Base-by-base conservation (phyloP, 2,113 vertebrate genomes). In the Craseonycteris thonglongyai region DNA sequence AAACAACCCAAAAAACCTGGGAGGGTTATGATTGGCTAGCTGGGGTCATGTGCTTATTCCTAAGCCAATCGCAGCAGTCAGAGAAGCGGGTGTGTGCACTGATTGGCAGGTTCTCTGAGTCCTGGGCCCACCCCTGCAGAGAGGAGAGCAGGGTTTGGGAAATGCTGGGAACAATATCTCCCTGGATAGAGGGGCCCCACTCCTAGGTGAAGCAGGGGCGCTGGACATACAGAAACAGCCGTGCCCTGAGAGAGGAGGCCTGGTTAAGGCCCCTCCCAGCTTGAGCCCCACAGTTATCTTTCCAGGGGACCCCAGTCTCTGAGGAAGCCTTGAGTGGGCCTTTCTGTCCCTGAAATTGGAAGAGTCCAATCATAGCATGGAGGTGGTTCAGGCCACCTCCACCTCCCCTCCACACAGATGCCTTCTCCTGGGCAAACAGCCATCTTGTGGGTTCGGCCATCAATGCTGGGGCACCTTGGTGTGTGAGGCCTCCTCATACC, bases 171-270 rank as follows among this genome's bases (percentile, higher is more conserved):
- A 13, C 13, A 22, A 10, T 26, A 3, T 40, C 59, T 65, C 26
- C 5, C 0, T 2, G 10, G 24, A 11, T 35, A 7, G 40, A n/a
- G 19, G 16, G 35, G 40, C 14, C 8, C 54, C 40, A 15, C 56
- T 18, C 0, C 3, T 10, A 11, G 7, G 33, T 26, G 65, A 7
- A 9, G 18, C 42, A 8, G 13, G 5, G 74, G 21, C 1, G 6
- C 35, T 18, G 45, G 54, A 19, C 63, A 12, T 5, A 21, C 28
- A 16, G 71, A 11, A 45, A 47, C 4, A 30, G 75, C 59, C 7
- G 19, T 10, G 40, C 13, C 30, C 18, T 19, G 18, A 24, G 5
- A 24, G 30, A 47, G 33, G 69, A 33, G 66, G 24, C 47, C 68
- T 21, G 47, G 38, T 7, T 63, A 58, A 72, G 92, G 58, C 9